phyloP scores from a whole-genome alignment of 2,797 vertebrate species.

The Arnoldichthys spilopterus region DNA sequence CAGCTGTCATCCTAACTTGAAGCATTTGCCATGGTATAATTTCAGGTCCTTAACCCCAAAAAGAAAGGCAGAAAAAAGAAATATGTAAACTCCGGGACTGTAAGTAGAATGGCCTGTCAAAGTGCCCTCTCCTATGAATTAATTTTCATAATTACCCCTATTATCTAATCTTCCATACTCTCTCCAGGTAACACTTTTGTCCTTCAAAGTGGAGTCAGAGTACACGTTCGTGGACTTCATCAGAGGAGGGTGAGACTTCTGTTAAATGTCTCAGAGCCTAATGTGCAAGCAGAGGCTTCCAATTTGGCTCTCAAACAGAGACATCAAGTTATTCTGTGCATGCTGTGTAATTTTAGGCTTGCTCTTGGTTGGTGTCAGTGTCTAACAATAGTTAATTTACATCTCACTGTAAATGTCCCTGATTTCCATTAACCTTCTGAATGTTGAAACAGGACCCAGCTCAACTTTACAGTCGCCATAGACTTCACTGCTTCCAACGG shows the following conservation, averaged over 20 bases:
- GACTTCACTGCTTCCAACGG: conserved; percentile 98
- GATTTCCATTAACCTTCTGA: conserved; percentile 1
- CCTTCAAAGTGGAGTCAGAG: conserved; percentile 95
- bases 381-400: background rate
- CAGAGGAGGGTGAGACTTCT: conserved; percentile 89
- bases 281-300: background rate
- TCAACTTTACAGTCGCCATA: conserved; percentile 97
- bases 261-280: background rate
- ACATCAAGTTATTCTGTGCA: background rate
- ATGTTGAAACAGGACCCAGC: conserved; percentile 84
- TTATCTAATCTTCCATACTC: conserved; percentile 30
- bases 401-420: background rate
- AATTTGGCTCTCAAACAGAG: background rate
- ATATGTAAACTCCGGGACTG: conserved; percentile 93
- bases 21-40: conserved; percentile 12
- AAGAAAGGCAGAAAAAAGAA: conserved; percentile 99
- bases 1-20: background rate
- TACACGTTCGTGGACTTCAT: conserved; percentile 98
- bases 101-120: conserved; percentile 71
- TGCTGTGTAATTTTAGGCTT: background rate
- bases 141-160: conserved; percentile 47
- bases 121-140: conserved; percentile 36
- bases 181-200: conserved; percentile 91
- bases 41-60: conserved; percentile 90
- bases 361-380: background rate